Conservation (phyloP, 2,888 invertebrate genomes). For the Agelastica alni region DNA sequence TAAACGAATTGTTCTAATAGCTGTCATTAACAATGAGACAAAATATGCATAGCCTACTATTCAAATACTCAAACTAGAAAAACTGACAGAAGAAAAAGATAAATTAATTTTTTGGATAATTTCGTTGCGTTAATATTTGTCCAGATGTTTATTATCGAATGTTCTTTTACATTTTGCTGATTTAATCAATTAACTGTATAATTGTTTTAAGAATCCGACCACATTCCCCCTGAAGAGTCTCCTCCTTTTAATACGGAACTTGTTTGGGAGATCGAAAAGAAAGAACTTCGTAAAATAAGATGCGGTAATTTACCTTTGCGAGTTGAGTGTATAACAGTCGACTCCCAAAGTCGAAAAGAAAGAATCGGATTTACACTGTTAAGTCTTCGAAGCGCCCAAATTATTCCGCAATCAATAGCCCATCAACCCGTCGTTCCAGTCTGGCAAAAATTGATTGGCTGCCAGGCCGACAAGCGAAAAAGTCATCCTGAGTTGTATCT, state of each 20-base stretch:
- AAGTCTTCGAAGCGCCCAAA: conserved; percentile 71
- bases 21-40: too few relatives aligned
- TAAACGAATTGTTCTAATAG: too few relatives aligned
- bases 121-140: too few relatives aligned
- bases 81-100: too few relatives aligned
- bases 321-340: conserved; percentile 67
- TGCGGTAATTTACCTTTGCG: conserved; percentile 75
- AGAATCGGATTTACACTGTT: conserved; percentile 72
- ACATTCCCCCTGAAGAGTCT: conserved; percentile 61
- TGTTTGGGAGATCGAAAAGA: conserved; percentile 79
- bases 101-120: too few relatives aligned
- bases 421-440: conserved; percentile 59
- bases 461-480: conserved; percentile 44
- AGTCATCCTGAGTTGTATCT: conserved; percentile 67
- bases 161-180: too few relatives aligned
- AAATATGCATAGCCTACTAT: too few relatives aligned
- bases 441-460: conserved; percentile 68
- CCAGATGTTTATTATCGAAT: too few relatives aligned
- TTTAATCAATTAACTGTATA: too few relatives aligned
- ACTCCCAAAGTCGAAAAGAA: conserved; percentile 63
- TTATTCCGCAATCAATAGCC: conserved; percentile 61
- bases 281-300: conserved; percentile 71
- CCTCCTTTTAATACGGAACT: conserved; percentile 74
- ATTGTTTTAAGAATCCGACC: conserved; percentile 71
- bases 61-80: too few relatives aligned